Base-by-base conservation (phyloP, 2,888 invertebrate species). In the Nomada fucata region DNA sequence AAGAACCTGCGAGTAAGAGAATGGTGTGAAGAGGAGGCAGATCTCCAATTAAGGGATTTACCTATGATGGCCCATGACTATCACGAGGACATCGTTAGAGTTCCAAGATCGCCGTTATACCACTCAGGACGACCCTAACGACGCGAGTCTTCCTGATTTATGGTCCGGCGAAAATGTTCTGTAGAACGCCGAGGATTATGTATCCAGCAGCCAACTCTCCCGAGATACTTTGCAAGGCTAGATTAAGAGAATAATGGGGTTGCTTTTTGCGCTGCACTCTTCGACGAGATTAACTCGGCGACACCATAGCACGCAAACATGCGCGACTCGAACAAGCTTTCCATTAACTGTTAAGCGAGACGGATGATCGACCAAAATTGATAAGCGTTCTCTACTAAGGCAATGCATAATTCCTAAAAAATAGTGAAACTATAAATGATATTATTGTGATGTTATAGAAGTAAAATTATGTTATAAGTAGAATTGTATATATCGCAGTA, bases 141-240 rank as follows among this genome's bases (percentile, higher is more conserved):
- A 90, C 86, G 83, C 88, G 86, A 86, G 82, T 84, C 81, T 82
- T 82, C 84, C 90, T 90, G 89, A 90, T 90, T 90, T 90, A 90
- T 90, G 90, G 84, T 83, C 82, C 68, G n/a, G 72, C 60, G 85
- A 86, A 86, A 87, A 86, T 70, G 83, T 84, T 74, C 67, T 70
- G 18, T 67, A 67, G 61, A 84, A 84, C 68, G 76, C 47, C 82
- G 72, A 63, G 82, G 88, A 88, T 88, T 88, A 84, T 88, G 76
- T 88, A 83, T 85, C 83, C 55, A 64, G 59, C n/a, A 60, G 71
- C 55, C 61, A 85, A 89, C 83, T 87, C 87, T 76, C 75, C 70
- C 47, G 47, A 36, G 71, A 68, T 70, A 76, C 86, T 83, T 86
- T 75, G 77, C 85, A 53, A 60, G 50, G 69, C 67, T 70, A 76